Evolutionary conservation across 2,113 vertebrate species (phyloP).

Genomic region (Cyprinus carpio): DNA sequence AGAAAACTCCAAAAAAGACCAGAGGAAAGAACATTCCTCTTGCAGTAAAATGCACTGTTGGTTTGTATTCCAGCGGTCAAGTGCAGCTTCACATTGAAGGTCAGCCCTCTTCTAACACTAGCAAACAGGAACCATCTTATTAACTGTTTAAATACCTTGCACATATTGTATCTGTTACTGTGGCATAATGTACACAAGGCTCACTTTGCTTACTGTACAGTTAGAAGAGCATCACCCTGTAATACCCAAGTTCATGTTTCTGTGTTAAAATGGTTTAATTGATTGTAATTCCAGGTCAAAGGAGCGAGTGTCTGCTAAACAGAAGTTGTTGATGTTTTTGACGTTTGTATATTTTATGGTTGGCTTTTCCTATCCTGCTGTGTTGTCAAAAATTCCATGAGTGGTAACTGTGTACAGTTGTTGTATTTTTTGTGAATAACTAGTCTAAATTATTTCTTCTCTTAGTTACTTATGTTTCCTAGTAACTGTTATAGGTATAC

Average conservation of each 20-base stretch:
- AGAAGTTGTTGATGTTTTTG: constrained; percentile 12
- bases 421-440: constrained; percentile 36
- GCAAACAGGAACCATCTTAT: constrained; percentile 10
- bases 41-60: constrained; percentile 39
- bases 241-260: constrained; percentile 17
- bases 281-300: constrained; percentile 5
- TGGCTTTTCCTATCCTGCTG: constrained; percentile 13
- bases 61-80: constrained; percentile 49
- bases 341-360: background rate
- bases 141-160: constrained; percentile 28
- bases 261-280: constrained; percentile 4
- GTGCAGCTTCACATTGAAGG: constrained; percentile 1
- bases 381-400: constrained; percentile 6
- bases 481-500: background rate
- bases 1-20: background rate
- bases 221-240: constrained; percentile 40
- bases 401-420: constrained; percentile 38
- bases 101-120: constrained; percentile 5
- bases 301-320: background rate
- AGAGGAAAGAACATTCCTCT: constrained; percentile 33
- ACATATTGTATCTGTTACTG: constrained; percentile 25
- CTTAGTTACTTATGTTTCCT: background rate
- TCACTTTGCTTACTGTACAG: constrained; percentile 34
- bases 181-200: constrained; percentile 43
- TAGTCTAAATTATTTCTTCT: background rate